These are phyloP conservation scores for Echinometra lucunter DNA, from an alignment of 53 echinoderm and acorn worm species.

Conservation along the genomic window DNA sequence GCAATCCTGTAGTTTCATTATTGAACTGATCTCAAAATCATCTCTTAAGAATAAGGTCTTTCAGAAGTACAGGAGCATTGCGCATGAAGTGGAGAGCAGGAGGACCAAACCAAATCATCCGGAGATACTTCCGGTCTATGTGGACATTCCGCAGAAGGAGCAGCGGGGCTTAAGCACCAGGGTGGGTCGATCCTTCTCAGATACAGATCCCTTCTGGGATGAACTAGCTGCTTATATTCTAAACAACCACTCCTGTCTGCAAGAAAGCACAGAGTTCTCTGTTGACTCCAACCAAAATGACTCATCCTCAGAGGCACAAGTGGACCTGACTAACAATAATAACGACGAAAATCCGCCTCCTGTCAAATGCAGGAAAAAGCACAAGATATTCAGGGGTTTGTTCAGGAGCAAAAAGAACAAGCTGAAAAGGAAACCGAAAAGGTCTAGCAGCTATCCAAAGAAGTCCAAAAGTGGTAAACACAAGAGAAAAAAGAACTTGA, in stretches of 20 bases:
- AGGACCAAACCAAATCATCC: slow-evolving; percentile 16
- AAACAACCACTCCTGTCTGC: not conserved
- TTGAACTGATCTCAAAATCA: not conserved
- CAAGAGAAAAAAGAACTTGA: slow-evolving; percentile 13
- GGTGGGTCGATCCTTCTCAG: slow-evolving; percentile 30
- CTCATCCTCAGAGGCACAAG: not conserved
- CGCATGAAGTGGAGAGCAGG: slow-evolving; percentile 39
- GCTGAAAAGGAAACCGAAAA: slow-evolving; percentile 17
- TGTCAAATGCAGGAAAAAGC: slow-evolving; percentile 49
- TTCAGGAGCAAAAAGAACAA: not conserved
- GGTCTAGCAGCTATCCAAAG: not conserved
- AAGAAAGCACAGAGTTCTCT: not conserved
- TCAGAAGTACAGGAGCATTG: slow-evolving; percentile 20
- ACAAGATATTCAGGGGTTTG: slow-evolving; percentile 52
- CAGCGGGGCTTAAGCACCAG: slow-evolving; percentile 17
- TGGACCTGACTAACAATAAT: slow-evolving; percentile 2
- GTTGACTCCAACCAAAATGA: slow-evolving; percentile 2
- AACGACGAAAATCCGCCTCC: slow-evolving; percentile 5
- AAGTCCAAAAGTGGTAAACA: not conserved
- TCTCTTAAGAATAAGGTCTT: not conserved
- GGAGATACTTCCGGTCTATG: slow-evolving; percentile 39
- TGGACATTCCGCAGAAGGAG: slow-evolving; percentile 25
- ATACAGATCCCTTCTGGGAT: slow-evolving; percentile 19
- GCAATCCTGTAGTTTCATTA: not conserved
- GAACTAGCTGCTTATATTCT: slow-evolving; percentile 35